Base-by-base conservation (phyloP, 53 echinoderm and acorn worm species). In the Echinarachnius parma region DNA sequence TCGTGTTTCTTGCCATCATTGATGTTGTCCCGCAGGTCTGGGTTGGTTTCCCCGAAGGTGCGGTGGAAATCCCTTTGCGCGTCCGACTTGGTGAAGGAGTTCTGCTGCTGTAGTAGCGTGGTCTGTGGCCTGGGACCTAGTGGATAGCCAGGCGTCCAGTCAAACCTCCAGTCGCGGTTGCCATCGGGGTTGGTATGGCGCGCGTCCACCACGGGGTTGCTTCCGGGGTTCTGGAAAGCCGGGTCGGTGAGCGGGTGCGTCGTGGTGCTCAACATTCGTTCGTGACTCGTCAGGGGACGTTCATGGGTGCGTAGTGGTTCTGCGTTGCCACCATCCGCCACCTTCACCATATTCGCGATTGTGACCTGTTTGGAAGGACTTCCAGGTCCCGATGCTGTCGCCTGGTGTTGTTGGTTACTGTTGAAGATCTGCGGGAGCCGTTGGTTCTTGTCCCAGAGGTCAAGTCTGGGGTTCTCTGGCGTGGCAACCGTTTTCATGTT, bases 21-120 rank as follows among this genome's bases (percentile, higher is more conserved):
- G 11, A 86, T 92, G 42, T 96, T 96, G 5, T 86, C 88, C 46
- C 98, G 66, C 42, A 96, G 58, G 53, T 96, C 98, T 0, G 98
- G 98, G 32, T 85, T 91, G 9, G 50, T 86, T 59, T 96, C 98
- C 13, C 83, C 48, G 62, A 96, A 96, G 16, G 82, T 85, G 14
- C 31, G 60, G 49, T 78, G 85, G 69, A 88, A 96, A 21, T 67
- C 64, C 37, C 59, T 49, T 13, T 77, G 65, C 28, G 91, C 60
- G 20, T 66, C 83, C 2, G 87, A 79, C 55, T 79, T 85, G 15
- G 98, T 91, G 76, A 96, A 96, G 35, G 88, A 87, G 60, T 96
- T 66, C 72, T 96, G 98, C 49, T 88, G 79, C n/a, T 80, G 80
- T 15, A 82, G 68, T 2, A 96, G 81, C 16, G 81, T 82, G 2